Base-by-base conservation (phyloP, 2,113 vertebrate genomes). In the Cygnus buccinator region DNA sequence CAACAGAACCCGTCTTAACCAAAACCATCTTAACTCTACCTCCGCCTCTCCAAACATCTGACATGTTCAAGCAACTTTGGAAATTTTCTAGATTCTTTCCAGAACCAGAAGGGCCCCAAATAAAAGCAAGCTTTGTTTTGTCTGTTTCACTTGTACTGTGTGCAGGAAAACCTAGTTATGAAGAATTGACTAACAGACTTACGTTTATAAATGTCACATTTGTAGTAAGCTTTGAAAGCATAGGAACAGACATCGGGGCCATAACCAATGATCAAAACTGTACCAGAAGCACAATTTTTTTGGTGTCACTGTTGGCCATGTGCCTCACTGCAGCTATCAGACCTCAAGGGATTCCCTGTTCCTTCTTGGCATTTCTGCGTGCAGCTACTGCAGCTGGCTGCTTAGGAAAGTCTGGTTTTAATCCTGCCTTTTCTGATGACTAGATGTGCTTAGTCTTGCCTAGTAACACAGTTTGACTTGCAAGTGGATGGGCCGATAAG, bases 241-340 rank as follows among this genome's bases (percentile, higher is more conserved):
- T 18, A 72, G 33, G 9, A 67, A 31, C 4, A 9, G 44, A 11
- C 21, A 52, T 6, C 4, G 25, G 3, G 22, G 10, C 33, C 10
- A 8, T 12, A 8, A 10, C 2, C 0, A 3, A 21, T 12, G 16
- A 62, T 37, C 3, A 43, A 68, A 54, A 25, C 13, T 58, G 3
- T 33, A 41, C 28, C 8, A 44, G 82, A 87, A 35, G 2, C 6
- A 43, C 15, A 9, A 2, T 31, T 44, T 33, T 29, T 55, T 75
- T 13, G 8, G 9, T 46, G 22, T 79, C 14, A 4, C 43, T 5
- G 1, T 14, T 46, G 10, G 35, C 61, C 6, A 46, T 2, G 1
- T 6, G 17, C 52, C 57, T 91, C 55, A 31, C 20, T 48, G 74
- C 15, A n/a, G 23, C 54, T 68, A 22, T 17, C 37, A 77, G 41